A percentile compares a stretch with the other conserved stretches of the same genome.
Conservation (phyloP, 2,797 vertebrate genomes). For the Ctenopoma kingsleyae region DNA sequence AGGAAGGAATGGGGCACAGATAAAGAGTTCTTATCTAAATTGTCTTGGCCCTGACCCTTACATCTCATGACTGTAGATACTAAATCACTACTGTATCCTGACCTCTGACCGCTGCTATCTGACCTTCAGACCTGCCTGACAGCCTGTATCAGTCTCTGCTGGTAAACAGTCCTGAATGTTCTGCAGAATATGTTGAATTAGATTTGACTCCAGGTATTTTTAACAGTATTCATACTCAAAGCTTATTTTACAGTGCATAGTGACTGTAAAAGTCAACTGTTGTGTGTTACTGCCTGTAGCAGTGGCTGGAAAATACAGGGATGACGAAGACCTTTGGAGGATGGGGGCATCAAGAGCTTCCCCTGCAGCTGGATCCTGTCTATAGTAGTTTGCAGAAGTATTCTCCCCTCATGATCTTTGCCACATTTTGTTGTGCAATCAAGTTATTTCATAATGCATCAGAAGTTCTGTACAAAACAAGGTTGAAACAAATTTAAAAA, state of each 20-base stretch:
- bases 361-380: constrained; percentile 92
- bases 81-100: constrained; percentile 72
- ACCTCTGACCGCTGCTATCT: constrained; percentile 65
- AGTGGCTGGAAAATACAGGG: constrained; percentile 26
- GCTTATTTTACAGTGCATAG: background rate
- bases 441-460: constrained; percentile 39
- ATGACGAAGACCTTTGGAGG: constrained; percentile 66
- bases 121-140: constrained; percentile 41
- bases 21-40: constrained; percentile 81
- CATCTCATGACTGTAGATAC: constrained; percentile 66
- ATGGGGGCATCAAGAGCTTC: constrained; percentile 87
- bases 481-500: background rate
- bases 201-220: constrained; percentile 19
- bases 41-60: constrained; percentile 80
- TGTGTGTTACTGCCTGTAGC: constrained; percentile 6
- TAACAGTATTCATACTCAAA: constrained; percentile 11
- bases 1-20: constrained; percentile 70
- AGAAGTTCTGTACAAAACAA: constrained; percentile 21
- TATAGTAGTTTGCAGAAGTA: constrained; percentile 53
- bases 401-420: constrained; percentile 64
- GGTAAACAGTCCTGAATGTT: constrained; percentile 34
- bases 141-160: constrained; percentile 39
- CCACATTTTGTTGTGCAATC: constrained; percentile 50
- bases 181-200: constrained; percentile 23
- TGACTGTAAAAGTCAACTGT: constrained; percentile 10